Conservation (phyloP, 2,888 invertebrate genomes). For the Neoaliturus tenellus region DNA sequence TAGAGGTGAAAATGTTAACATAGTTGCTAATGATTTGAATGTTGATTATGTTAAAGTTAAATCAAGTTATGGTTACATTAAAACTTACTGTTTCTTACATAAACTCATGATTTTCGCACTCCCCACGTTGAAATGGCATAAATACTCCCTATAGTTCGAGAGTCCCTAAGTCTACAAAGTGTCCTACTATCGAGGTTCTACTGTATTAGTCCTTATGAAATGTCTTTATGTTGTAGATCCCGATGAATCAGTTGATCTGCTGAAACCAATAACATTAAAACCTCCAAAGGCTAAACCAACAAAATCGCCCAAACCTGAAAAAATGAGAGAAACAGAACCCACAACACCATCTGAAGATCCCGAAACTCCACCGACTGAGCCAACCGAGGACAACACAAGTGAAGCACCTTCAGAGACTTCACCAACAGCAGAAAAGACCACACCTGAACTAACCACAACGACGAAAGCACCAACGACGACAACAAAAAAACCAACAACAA, state of each 20-base stretch:
- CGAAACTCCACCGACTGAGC: not conserved
- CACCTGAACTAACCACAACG: not conserved
- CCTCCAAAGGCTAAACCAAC: constrained; percentile 29
- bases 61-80: no score
- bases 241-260: constrained; percentile 15
- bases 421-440: constrained; percentile 2
- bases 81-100: no score
- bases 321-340: constrained; percentile 5
- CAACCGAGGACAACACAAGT: not conserved
- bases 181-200: no score
- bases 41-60: no score
- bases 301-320: constrained; percentile 9
- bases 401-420: not conserved
- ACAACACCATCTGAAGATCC: not conserved
- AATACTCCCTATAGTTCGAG: no score
- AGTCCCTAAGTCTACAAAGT: no score
- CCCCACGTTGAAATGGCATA: no score
- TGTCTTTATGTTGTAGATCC: not conserved
- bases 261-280: constrained; percentile 2
- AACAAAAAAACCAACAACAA: constrained; percentile 34
- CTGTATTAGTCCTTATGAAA: no score
- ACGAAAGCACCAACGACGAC: not conserved
- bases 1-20: no score
- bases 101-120: no score
- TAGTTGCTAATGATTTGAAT: no score